Conservation (phyloP, 2,113 vertebrate species). For the Catharus bicknelli region DNA sequence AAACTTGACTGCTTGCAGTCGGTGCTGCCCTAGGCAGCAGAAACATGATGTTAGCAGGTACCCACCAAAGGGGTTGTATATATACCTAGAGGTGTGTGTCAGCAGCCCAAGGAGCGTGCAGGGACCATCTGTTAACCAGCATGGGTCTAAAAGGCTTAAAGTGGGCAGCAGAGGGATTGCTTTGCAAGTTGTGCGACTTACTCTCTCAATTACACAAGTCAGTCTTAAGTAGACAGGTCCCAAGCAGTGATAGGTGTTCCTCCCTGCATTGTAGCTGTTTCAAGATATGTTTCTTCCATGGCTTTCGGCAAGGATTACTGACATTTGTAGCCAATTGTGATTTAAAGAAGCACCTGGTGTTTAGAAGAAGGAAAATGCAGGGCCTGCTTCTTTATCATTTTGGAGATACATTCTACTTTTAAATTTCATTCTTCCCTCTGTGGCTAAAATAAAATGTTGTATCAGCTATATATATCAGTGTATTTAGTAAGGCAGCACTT, state of each 20-base stretch:
- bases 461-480: background rate
- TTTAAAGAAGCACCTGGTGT: background rate
- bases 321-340: background rate
- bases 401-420: background rate
- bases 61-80: background rate
- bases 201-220: background rate
- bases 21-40: background rate
- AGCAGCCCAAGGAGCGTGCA: background rate
- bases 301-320: background rate
- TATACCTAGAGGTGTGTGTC: background rate
- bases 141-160: background rate
- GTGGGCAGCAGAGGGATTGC: background rate
- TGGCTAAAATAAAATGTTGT: background rate
- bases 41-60: background rate
- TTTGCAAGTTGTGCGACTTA: background rate
- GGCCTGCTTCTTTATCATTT: background rate
- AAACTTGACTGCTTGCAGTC: background rate
- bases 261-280: background rate
- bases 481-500: background rate
- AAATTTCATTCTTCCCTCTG: background rate
- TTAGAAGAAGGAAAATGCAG: background rate
- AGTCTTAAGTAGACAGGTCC: background rate
- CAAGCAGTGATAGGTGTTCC: background rate
- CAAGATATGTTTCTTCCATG: background rate
- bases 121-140: constrained; percentile 26